phyloP scores from a whole-genome alignment of 1,140 invertebrate genomes.

The Araneus ventricosus region DNA sequence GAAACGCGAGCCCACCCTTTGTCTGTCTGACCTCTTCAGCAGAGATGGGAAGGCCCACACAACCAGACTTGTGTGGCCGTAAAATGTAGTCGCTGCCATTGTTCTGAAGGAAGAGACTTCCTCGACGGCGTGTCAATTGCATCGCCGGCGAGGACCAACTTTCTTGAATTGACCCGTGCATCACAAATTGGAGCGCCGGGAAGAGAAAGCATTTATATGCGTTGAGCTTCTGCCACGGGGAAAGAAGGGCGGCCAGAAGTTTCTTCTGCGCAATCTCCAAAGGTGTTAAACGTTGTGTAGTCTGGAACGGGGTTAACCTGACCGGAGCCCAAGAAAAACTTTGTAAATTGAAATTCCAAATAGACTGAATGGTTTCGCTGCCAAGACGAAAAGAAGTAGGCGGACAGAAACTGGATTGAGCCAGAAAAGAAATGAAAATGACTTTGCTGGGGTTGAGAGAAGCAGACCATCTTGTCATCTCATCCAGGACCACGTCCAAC shows the following conservation, averaged over 20 bases:
- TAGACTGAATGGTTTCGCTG: too few relatives aligned
- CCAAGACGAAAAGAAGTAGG: background rate
- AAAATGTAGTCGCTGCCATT: background rate
- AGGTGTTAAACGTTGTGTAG: too few relatives aligned
- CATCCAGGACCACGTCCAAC: background rate
- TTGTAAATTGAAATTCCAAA: too few relatives aligned
- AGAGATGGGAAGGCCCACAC: background rate
- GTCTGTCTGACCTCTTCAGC: background rate
- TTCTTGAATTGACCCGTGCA: too few relatives aligned
- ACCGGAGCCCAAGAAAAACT: too few relatives aligned
- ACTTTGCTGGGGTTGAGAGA: background rate
- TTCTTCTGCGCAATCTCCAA: too few relatives aligned
- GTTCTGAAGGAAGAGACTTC: background rate
- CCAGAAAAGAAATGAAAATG: background rate
- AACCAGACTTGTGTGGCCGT: background rate
- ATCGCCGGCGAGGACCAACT: background rate
- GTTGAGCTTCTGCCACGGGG: conserved; percentile 27
- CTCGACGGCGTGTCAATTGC: background rate
- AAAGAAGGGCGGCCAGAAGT: too few relatives aligned
- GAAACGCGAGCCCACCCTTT: too few relatives aligned
- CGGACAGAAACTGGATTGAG: background rate
- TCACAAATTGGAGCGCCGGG: background rate
- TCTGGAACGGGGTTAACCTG: too few relatives aligned
- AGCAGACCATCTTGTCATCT: background rate
- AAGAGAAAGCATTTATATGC: conserved; percentile 24